Evolutionary conservation across 2,888 invertebrate genomes (phyloP), one percentile per base, ranked within the genome.

Genomic region (Caenorhabditis sulstoni): DNA sequence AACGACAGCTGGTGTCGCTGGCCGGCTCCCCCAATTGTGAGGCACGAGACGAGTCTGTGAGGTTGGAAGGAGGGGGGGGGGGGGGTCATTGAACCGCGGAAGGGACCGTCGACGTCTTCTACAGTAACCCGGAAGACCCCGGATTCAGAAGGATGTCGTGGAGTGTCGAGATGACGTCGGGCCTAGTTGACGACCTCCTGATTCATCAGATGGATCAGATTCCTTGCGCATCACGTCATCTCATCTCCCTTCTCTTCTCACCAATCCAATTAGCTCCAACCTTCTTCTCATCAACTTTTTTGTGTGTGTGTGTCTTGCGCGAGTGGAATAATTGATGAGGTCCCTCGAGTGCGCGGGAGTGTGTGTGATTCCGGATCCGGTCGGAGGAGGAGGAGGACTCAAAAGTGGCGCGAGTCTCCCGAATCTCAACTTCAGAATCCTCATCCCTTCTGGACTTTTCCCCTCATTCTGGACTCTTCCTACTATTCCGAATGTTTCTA

Each of bases 211-310:
- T 52, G 29, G 55, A 55, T 55, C 55, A 55, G 55, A 55, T 55
- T 55, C 39, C 55, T 29, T 8, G 20, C 20, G 41, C 18, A 37
- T 45, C 50, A 49, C 62, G 62, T 62, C 59, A 45, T 52, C 52
- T 18, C 23, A 18, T 7, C 9, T 35, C 8, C 3, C 39, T 35
- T 29, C 52, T 41, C 45, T 41, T 29, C 45, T 20, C 57, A 14
- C 22, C 35, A 67, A 66, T 67, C 66, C 66, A 67, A 67, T 67
- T 67, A 67, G 66, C 57, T 67, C 49, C 66, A 66, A 41, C 45
- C 52, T 55, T 23, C 53, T 55, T 35, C 55, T 65, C 50, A 50
- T 22, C 20, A 22, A 62, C 62, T 62, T 62, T 50, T 62, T 62
- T 62, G 50, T 62, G 23, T 59, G 23, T 16, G 45, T 44, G n/a